Conservation (phyloP, 2,888 invertebrate species). For the Chrysotoxum bicinctum region DNA sequence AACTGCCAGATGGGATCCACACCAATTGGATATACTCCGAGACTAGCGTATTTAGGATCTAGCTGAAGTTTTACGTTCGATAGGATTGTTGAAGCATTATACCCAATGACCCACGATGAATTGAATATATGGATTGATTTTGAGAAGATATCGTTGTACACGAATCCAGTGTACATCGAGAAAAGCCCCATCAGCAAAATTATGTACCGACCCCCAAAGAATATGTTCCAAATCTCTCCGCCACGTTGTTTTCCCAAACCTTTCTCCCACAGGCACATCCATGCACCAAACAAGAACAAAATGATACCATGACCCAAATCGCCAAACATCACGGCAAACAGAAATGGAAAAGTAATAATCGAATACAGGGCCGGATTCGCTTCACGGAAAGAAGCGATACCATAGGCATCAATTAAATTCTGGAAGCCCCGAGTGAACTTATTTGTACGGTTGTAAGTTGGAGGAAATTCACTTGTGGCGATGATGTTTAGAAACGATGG, state of each 20-base stretch:
- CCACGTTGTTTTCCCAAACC: slow-evolving; percentile 87
- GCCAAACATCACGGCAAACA: slow-evolving; percentile 97
- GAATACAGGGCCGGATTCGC: slow-evolving; percentile 94
- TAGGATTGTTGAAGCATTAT: slow-evolving; percentile 83
- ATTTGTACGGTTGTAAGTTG: slow-evolving; percentile 93
- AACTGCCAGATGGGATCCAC: slow-evolving; percentile 90
- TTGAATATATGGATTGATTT: slow-evolving; percentile 97
- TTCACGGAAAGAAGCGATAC: slow-evolving; percentile 93
- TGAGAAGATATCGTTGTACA: slow-evolving; percentile 99
- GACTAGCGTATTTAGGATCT: slow-evolving; percentile 84
- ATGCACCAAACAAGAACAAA: slow-evolving; percentile 90
- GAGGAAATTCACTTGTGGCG: slow-evolving; percentile 90
- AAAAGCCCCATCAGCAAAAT: slow-evolving; percentile 98
- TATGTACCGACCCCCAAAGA: slow-evolving; percentile 98
- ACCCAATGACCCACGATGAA: slow-evolving; percentile 89
- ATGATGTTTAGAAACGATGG: slow-evolving; percentile 97
- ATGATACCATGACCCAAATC: slow-evolving; percentile 95
- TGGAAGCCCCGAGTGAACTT: slow-evolving; percentile 94
- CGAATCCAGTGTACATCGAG: slow-evolving; percentile 98
- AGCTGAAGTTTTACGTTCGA: slow-evolving; percentile 83
- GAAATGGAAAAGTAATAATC: slow-evolving; percentile 94
- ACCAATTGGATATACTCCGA: slow-evolving; percentile 88
- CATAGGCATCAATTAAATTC: slow-evolving; percentile 94
- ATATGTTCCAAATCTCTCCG: slow-evolving; percentile 97
- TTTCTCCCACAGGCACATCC: slow-evolving; percentile 92